phyloP scores from a whole-genome alignment of 2,113 vertebrate species.

The Oryzias javanicus region DNA sequence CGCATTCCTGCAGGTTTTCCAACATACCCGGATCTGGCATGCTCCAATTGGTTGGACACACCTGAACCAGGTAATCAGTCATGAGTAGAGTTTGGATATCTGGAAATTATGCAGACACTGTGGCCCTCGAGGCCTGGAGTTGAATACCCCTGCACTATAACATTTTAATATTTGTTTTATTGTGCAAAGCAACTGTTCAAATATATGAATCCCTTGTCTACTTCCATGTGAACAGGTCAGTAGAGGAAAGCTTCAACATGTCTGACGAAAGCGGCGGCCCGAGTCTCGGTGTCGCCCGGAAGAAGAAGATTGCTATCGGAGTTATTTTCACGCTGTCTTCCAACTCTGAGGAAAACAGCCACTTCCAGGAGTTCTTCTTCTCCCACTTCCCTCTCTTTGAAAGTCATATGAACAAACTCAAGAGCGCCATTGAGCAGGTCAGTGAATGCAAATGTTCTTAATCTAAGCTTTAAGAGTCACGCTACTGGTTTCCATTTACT shows the following conservation, averaged over 20 bases:
- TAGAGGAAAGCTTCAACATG: constrained; percentile 98
- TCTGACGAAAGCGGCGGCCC: constrained; percentile 90
- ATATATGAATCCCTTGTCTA: not conserved
- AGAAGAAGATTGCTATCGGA: constrained; percentile 98
- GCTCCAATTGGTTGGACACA: too few relatives aligned
- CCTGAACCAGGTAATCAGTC: too few relatives aligned
- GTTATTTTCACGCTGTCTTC: constrained; percentile 93
- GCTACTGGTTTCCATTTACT: too few relatives aligned
- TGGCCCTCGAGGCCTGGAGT: too few relatives aligned
- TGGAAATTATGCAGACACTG: too few relatives aligned
- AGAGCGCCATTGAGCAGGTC: constrained; percentile 97
- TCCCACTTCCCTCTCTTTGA: constrained; percentile 99
- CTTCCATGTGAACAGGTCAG: constrained; percentile 79
- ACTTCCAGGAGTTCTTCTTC: constrained; percentile 99
- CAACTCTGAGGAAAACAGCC: constrained; percentile 89
- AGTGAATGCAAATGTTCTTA: not conserved
- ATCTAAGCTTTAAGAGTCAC: not conserved
- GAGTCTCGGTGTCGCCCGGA: constrained; percentile 86
- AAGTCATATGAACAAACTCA: constrained; percentile 99
- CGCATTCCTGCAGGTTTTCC: too few relatives aligned
- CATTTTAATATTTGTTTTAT: too few relatives aligned
- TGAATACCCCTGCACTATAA: too few relatives aligned
- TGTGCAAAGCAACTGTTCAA: too few relatives aligned
- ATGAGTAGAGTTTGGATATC: too few relatives aligned
- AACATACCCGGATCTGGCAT: too few relatives aligned